phyloP scores from a whole-genome alignment of 2,888 invertebrate genomes.

The Apoderus coryli region DNA sequence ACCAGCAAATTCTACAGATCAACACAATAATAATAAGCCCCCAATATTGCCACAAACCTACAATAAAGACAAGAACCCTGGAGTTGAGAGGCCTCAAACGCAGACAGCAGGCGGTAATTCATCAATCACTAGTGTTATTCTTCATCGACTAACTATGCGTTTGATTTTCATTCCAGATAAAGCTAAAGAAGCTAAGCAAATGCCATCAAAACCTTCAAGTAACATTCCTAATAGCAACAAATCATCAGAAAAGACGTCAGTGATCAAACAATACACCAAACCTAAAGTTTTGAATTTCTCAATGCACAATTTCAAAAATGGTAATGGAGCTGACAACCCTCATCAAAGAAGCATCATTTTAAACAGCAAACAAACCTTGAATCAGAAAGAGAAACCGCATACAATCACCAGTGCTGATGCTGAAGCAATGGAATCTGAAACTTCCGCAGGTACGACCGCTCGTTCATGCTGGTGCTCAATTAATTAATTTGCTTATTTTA shows the following conservation, averaged over 20 bases:
- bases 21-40: neutral
- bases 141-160: neutral
- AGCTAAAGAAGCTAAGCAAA: neutral
- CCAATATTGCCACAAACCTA: too few relatives aligned
- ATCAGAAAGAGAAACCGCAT: conserved; percentile 14
- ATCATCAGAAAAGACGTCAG: neutral
- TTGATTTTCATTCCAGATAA: neutral
- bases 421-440: conserved; percentile 7
- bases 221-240: neutral
- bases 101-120: neutral
- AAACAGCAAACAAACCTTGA: neutral
- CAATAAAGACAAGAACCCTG: too few relatives aligned
- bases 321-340: too few relatives aligned
- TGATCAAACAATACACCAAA: neutral
- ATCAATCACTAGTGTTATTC: neutral
- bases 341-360: too few relatives aligned
- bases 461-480: too few relatives aligned
- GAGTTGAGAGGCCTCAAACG: too few relatives aligned
- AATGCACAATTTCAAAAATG: conserved; percentile 15
- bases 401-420: conserved; percentile 15
- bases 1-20: conserved; percentile 1
- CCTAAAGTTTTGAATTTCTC: conserved; percentile 13
- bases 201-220: neutral
- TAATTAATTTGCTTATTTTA: too few relatives aligned
- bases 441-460: neutral